Evolutionary conservation across 2,113 vertebrate species (phyloP).

Genomic region (Pitta sordida): DNA sequence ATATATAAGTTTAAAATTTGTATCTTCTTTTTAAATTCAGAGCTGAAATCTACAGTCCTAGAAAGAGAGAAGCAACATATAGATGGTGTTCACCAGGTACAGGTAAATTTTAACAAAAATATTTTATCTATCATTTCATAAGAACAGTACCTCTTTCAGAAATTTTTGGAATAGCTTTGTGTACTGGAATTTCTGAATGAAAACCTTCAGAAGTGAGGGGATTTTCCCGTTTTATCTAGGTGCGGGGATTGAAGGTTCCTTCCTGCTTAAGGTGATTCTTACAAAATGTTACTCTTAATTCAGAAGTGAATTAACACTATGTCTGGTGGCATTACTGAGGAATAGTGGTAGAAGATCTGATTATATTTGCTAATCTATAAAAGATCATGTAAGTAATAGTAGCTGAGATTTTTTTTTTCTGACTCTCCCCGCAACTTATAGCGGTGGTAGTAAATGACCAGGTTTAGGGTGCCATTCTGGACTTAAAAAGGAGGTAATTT

Average conservation of each 20-base stretch:
- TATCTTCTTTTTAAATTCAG: slow-evolving; percentile 69
- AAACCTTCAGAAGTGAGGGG: neutral
- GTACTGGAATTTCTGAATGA: neutral
- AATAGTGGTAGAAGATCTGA: neutral
- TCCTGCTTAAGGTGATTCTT: neutral
- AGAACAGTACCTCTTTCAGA: neutral
- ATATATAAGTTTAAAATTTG: neutral
- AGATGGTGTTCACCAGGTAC: slow-evolving; percentile 62
- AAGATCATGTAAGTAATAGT: neutral
- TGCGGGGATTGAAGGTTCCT: neutral
- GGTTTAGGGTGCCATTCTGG: neutral
- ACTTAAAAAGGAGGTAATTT: neutral
- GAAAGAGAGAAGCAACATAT: slow-evolving; percentile 66
- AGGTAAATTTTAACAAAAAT: slow-evolving; percentile 65
- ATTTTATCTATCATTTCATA: neutral
- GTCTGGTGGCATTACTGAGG: neutral
- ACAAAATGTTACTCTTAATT: neutral
- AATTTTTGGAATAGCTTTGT: neutral
- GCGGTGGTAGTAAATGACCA: neutral
- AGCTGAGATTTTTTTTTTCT: neutral
- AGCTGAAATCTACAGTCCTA: slow-evolving; percentile 64
- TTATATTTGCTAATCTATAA: neutral
- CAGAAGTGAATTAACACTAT: neutral
- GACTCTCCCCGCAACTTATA: neutral
- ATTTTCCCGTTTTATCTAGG: neutral